A percentile compares a stretch with the other conserved stretches of the same genome.
Conservation (phyloP, 1,140 invertebrate species). For the Bathynomus jamesi region DNA sequence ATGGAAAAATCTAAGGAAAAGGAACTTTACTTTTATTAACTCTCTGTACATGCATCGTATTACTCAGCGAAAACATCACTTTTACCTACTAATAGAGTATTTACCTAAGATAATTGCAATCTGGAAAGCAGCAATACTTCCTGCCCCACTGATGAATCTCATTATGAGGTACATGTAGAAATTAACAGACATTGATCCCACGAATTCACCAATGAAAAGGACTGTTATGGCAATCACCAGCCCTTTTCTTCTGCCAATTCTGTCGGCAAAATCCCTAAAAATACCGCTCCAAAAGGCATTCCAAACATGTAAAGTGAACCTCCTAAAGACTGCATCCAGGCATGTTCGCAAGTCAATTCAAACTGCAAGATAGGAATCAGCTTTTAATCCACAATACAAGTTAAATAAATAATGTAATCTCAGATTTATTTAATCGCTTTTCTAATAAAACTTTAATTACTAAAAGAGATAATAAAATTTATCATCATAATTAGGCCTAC, state of each 20-base stretch:
- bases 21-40: too few relatives aligned
- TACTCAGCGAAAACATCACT: too few relatives aligned
- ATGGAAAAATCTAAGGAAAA: too few relatives aligned
- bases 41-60: too few relatives aligned
- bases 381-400: background rate
- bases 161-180: background rate
- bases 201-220: background rate
- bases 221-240: background rate
- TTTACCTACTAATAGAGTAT: too few relatives aligned
- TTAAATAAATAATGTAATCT: background rate
- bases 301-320: constrained; percentile 42
- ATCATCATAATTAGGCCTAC: background rate
- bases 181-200: background rate
- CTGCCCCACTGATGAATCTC: background rate
- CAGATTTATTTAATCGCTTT: background rate
- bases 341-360: constrained; percentile 39
- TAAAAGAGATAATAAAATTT: background rate
- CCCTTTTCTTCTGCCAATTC: constrained; percentile 15
- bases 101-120: background rate
- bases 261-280: constrained; percentile 41
- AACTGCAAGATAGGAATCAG: constrained; percentile 41
- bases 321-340: constrained; percentile 38
- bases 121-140: background rate
- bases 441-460: background rate
- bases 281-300: constrained; percentile 40